A percentile compares a stretch with the other conserved stretches of the same genome.
phyloP scores from a whole-genome alignment of 1,140 invertebrate genomes.

The Calycopis cecrops region DNA sequence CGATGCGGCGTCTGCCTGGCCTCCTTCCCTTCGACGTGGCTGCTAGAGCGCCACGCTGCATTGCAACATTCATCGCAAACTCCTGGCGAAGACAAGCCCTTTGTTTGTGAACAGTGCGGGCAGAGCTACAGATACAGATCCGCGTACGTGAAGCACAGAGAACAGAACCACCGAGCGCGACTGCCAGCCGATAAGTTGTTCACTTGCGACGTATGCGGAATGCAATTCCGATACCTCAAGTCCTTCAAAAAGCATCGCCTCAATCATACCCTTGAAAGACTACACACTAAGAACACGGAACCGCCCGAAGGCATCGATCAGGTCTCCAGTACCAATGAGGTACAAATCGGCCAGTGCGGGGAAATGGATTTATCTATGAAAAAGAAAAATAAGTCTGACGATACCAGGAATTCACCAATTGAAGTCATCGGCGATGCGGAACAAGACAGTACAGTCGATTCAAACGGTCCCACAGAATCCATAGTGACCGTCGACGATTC shows the following conservation, averaged over 20 bases:
- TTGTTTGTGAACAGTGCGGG: conserved; percentile 92
- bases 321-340: conserved; percentile 84
- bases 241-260: conserved; percentile 92
- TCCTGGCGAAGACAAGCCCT: conserved; percentile 88
- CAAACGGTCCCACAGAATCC: conserved; percentile 66
- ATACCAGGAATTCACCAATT: conserved; percentile 41
- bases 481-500: conserved; percentile 64
- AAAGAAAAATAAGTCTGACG: conserved; percentile 50
- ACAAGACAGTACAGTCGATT: conserved; percentile 83
- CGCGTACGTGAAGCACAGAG: conserved; percentile 90
- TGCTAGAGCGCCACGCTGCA: conserved; percentile 86
- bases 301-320: conserved; percentile 77
- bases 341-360: conserved; percentile 71
- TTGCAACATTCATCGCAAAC: conserved; percentile 81
- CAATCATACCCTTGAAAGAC: conserved; percentile 88
- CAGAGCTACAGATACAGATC: conserved; percentile 92
- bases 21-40: conserved; percentile 87
- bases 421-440: conserved; percentile 73
- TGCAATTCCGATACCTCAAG: conserved; percentile 92
- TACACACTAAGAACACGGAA: conserved; percentile 80
- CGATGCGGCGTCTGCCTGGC: conserved; percentile 87
- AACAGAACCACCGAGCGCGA: conserved; percentile 90
- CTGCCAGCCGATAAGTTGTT: conserved; percentile 91
- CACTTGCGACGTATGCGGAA: conserved; percentile 91
- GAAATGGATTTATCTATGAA: conserved; percentile 71